Conservation (phyloP, 2,888 invertebrate species). For the Caenorhabditis drosophilae region DNA sequence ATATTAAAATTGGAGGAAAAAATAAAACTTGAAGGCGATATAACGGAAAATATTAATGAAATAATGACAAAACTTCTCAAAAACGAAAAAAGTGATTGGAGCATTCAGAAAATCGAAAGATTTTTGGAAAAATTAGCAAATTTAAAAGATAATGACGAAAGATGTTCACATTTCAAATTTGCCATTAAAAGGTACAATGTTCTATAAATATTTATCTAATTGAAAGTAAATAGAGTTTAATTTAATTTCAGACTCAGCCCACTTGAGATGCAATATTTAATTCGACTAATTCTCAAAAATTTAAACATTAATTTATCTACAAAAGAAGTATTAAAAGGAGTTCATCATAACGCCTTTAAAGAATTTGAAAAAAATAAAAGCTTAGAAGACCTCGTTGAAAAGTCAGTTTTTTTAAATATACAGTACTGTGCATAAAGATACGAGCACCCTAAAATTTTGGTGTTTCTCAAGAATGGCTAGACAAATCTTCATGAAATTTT, state of each 20-base stretch:
- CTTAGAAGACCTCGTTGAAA: slow-evolving; percentile 35
- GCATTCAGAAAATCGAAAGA: slow-evolving; percentile 73
- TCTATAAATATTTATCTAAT: no score
- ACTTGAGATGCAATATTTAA: slow-evolving; percentile 84
- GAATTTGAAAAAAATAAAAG: slow-evolving; percentile 74
- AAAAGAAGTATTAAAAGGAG: slow-evolving; percentile 79
- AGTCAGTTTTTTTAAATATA: slow-evolving; percentile 26
- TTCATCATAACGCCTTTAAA: slow-evolving; percentile 85
- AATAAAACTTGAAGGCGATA: slow-evolving; percentile 83
- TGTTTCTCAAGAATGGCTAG: no score
- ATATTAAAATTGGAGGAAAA: slow-evolving; percentile 75
- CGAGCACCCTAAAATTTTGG: no score
- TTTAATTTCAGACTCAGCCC: slow-evolving; percentile 76
- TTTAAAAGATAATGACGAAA: slow-evolving; percentile 86
- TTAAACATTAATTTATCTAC: slow-evolving; percentile 82
- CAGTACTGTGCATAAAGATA: no score
- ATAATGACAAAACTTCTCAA: slow-evolving; percentile 79
- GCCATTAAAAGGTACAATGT: slow-evolving; percentile 76
- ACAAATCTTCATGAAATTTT: no score
- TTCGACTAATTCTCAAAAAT: slow-evolving; percentile 87
- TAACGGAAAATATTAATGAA: slow-evolving; percentile 82
- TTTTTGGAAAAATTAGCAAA: slow-evolving; percentile 80
- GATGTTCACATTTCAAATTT: slow-evolving; percentile 79
- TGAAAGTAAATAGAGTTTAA: not conserved
- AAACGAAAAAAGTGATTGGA: slow-evolving; percentile 44